These are phyloP conservation scores for Ceriagrion tenellum DNA, from an alignment of 2,888 invertebrate genomes.

Conservation along the genomic window DNA sequence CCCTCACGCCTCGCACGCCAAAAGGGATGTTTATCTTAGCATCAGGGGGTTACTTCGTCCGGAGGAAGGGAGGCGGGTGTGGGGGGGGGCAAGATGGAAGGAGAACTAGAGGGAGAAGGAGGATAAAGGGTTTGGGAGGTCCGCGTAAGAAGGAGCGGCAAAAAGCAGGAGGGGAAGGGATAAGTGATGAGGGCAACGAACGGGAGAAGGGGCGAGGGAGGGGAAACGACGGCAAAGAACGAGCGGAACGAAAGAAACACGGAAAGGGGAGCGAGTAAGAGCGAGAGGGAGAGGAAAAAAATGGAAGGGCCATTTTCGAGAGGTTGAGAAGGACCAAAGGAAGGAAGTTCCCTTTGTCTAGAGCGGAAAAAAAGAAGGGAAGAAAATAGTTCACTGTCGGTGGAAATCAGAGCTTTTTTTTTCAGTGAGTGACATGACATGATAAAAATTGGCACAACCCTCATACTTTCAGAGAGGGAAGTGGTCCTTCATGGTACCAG, in stretches of 20 bases:
- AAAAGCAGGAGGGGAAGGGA: neutral
- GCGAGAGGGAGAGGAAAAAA: neutral
- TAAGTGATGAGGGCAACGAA: too few relatives aligned
- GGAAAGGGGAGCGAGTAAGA: neutral
- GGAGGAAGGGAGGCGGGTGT: neutral
- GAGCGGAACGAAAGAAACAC: neutral
- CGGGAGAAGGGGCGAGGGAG: neutral
- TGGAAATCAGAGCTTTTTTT: too few relatives aligned
- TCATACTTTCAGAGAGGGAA: too few relatives aligned
- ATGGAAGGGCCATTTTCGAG: neutral
- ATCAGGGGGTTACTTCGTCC: neutral
- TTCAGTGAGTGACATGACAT: too few relatives aligned
- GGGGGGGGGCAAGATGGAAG: neutral
- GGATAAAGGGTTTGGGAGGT: neutral
- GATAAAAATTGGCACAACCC: too few relatives aligned
- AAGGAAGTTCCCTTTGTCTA: neutral
- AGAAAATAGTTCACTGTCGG: neutral
- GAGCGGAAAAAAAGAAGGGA: neutral
- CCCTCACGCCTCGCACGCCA: neutral
- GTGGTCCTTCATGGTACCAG: too few relatives aligned
- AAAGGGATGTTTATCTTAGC: neutral
- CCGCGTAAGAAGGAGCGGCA: neutral
- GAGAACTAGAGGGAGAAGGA: neutral
- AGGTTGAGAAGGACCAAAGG: neutral
- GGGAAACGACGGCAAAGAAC: neutral